Evolutionary conservation across 2,888 invertebrate species (phyloP), one percentile per base, ranked within the genome.

Genomic region (Xanthorhoe designata): DNA sequence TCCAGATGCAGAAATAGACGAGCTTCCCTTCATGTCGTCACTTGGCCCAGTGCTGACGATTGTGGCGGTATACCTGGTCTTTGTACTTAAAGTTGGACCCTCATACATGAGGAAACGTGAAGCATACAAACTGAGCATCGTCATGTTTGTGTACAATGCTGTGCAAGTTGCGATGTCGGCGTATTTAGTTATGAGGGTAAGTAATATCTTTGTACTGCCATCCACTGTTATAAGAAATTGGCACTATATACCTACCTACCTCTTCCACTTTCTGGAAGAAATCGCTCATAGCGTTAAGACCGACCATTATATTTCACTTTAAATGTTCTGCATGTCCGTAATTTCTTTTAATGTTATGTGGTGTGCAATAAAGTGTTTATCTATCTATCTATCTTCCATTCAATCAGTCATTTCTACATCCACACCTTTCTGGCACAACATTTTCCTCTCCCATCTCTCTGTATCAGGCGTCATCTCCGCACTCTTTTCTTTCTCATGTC

Each of bases 131-230:
- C 91, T 98, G 45, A 95, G 96, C 74, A 94, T 94, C 67, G 87
- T 96, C 0, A 94, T 99, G 69, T 91, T 98, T 60, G 83, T 95
- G 0, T 98, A 98, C 86, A 99, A 99, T 84, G 96, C 96, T 24
- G 94, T 96, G 64, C 98, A 98, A 95, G 98, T 98, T n/a, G 85
- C 96, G 47, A 95, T 97, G 80, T 98, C 98, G 70, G 90, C 95
- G 3, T 96, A 96, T 81, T 96, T 98, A 95, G 96, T 98, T 66
- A 95, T 96, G 81, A 97, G 97, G 95, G 98, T 97, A 88, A 94
- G 94, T 84, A 18, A 7, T 10, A 9, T 42, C 5, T 42, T 42
- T 17, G 7, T 15, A 1, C 9, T 24, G 24, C 4, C 24, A 24
- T 24, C 2, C 7, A 15, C 0, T 55, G 0, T 49, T 3, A 49